Evolutionary conservation across 2,113 vertebrate genomes (phyloP), one percentile per base, ranked within the genome.

Genomic region (Nycticryphes semicollaris): DNA sequence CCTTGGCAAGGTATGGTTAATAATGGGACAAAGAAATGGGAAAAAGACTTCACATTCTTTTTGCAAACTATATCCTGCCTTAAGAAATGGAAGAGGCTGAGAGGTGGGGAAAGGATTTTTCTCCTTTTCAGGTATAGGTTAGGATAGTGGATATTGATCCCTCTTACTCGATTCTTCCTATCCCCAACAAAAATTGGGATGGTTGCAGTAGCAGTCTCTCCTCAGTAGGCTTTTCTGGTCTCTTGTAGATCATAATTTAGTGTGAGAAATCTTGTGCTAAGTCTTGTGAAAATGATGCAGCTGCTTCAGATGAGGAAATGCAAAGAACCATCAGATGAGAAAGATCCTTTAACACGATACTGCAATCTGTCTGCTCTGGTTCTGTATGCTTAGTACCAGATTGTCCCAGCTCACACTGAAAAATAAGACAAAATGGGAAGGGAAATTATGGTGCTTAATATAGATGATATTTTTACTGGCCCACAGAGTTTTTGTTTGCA

Each of bases 281-380:
- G 64, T 89, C 68, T 43, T 81, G 54, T 90, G 84, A 90, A 95
- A 85, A 54, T 80, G 59, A 22, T 2, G 12, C 82, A 90, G 69
- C 79, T 93, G 92, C 88, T 89, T 96, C 60, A 90, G 60, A 48
- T 75, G 80, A 86, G 27, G 53, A 89, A 90, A 35, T 63, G 19
- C 74, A 92, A 51, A 86, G 83, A 89, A 53, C 56, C 51, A 56
- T 47, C 35, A 59, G 25, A 89, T 57, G 17, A 77, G 64, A 90
- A 90, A 37, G 30, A 37, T 84, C 53, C 79, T 90, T 70, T 70
- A 90, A 73, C 30, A 7, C 6, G 10, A 77, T 96, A 11, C 47
- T 88, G 47, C 87, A 70, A 1, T 91, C 72, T 96, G 37, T 76
- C 60, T 93, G n/a, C 82, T 91, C 63, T 90, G 56, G 20, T 91